These are phyloP conservation scores for Rhombomys opimus DNA, from an alignment of 2,113 vertebrate species.

Conservation along the genomic window DNA sequence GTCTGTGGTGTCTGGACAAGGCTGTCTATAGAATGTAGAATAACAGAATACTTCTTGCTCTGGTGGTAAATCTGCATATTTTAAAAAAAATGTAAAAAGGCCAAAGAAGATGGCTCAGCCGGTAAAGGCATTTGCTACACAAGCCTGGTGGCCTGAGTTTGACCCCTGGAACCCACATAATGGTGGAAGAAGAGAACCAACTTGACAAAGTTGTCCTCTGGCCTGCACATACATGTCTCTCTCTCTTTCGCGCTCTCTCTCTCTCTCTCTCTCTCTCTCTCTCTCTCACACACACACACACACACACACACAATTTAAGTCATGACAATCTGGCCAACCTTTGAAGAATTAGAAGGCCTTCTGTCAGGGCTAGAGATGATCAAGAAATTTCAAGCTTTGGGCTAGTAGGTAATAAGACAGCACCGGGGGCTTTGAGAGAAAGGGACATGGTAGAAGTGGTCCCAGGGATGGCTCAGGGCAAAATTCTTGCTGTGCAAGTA, in stretches of 20 bases:
- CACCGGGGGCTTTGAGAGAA: background rate
- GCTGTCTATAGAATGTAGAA: background rate
- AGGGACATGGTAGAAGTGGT: background rate
- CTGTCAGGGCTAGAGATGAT: background rate
- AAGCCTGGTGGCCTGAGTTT: background rate
- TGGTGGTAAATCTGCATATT: background rate
- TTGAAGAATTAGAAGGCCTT: slow-evolving; percentile 34
- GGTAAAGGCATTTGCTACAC: background rate
- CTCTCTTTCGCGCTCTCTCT: too few species aligned
- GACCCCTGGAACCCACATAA: background rate
- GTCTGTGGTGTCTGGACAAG: background rate
- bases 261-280: too few species aligned
- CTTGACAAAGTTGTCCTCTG: background rate
- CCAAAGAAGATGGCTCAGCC: background rate
- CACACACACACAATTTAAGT: background rate
- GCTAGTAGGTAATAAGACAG: background rate
- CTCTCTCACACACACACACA: background rate
- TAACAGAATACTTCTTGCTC: background rate
- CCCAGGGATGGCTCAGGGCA: background rate
- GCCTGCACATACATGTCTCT: background rate
- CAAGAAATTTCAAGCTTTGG: background rate
- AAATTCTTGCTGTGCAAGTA: background rate
- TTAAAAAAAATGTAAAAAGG: background rate
- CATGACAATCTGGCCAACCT: background rate
- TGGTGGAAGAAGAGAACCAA: background rate